Evolutionary conservation across 2,113 vertebrate genomes (phyloP).

Genomic region (Tauraco erythrolophus): DNA sequence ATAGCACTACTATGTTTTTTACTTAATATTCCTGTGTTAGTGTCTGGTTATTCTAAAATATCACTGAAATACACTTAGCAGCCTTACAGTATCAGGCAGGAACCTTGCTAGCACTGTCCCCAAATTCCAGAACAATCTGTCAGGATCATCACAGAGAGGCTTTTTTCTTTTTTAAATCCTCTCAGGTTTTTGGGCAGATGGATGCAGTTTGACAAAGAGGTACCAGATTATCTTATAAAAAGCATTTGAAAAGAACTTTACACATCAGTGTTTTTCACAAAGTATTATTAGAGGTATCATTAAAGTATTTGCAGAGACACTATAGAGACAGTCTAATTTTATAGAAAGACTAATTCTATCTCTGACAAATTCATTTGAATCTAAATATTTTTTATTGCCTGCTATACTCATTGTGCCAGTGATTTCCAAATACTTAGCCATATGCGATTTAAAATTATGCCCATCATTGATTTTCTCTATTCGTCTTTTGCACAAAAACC

Average conservation of each 20-base stretch:
- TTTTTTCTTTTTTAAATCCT: background rate
- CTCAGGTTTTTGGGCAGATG: background rate
- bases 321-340: background rate
- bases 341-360: constrained; percentile 25
- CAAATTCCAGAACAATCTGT: background rate
- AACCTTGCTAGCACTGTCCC: background rate
- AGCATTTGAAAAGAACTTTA: background rate
- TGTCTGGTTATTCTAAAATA: background rate
- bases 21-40: background rate
- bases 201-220: background rate
- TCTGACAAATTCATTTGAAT: constrained; percentile 43
- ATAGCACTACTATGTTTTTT: background rate
- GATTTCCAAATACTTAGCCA: constrained; percentile 55
- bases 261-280: background rate
- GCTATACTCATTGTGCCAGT: background rate
- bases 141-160: background rate
- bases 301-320: constrained; percentile 39
- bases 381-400: constrained; percentile 61
- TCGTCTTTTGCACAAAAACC: constrained; percentile 3
- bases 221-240: background rate
- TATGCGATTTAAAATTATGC: constrained; percentile 63
- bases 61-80: background rate
- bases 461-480: constrained; percentile 21
- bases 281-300: constrained; percentile 27
- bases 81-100: background rate